Percentiles rank a stretch among this genome's conserved stretches.
These are phyloP conservation scores for Epizoanthus fatuus DNA, from an alignment of 92 coral and sea anemone genomes.

Conservation along the genomic window DNA sequence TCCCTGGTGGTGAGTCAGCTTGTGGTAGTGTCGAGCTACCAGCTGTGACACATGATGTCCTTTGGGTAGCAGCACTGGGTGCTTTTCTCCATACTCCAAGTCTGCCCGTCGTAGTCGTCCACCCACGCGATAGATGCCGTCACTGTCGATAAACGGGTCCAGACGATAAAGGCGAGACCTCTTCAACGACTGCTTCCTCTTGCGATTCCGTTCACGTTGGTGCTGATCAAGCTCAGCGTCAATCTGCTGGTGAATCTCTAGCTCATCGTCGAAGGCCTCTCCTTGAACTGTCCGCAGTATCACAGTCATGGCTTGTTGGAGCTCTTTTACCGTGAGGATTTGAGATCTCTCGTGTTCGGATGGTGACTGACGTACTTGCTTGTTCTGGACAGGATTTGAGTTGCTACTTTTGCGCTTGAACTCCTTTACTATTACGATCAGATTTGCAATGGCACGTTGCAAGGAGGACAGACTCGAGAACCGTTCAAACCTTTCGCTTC, in stretches of 20 bases:
- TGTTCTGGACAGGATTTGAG: background rate
- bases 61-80: constrained; percentile 43
- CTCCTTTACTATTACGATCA: constrained; percentile 27
- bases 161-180: constrained; percentile 36
- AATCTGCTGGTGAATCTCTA: constrained; percentile 7
- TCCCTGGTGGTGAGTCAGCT: background rate
- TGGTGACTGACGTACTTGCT: background rate
- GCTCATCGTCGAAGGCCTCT: constrained; percentile 20
- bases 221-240: background rate
- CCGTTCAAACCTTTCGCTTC: constrained; percentile 36
- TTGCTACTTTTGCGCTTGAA: constrained; percentile 28
- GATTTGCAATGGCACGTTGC: constrained; percentile 44
- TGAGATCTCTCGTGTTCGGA: constrained; percentile 3
- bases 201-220: constrained; percentile 10
- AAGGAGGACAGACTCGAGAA: constrained; percentile 42
- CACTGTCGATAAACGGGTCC: constrained; percentile 33
- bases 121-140: constrained; percentile 37
- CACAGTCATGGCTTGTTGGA: constrained; percentile 44
- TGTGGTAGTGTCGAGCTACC: background rate
- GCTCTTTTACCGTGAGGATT: background rate
- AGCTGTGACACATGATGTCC: constrained; percentile 15
- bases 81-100: constrained; percentile 43
- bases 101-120: constrained; percentile 36
- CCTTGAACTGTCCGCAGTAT: constrained; percentile 36
- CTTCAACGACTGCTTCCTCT: constrained; percentile 27